Percentiles rank a stretch among this genome's conserved stretches.
phyloP scores from a whole-genome alignment of 2,888 invertebrate species.

The Heterodera filipjevi region DNA sequence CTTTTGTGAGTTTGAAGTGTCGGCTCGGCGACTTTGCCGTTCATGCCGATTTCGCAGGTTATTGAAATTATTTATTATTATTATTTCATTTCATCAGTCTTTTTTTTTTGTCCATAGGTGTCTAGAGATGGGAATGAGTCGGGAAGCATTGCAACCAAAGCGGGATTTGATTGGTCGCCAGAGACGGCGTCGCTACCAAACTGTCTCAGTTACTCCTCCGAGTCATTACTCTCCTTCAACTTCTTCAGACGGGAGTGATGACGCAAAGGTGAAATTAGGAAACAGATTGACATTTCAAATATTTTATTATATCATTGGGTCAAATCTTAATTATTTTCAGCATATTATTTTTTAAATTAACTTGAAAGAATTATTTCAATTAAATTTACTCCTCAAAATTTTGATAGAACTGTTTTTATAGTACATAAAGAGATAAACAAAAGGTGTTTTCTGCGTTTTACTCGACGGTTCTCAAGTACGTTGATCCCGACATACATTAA shows the following conservation, averaged over 20 bases:
- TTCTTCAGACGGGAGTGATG: slow-evolving; percentile 16
- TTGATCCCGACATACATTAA: no score
- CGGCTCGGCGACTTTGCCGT: slow-evolving; percentile 59
- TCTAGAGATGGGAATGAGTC: slow-evolving; percentile 63
- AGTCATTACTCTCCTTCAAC: slow-evolving; percentile 1
- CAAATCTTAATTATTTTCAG: no score
- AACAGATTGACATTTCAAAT: neutral
- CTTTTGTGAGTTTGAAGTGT: slow-evolving; percentile 51
- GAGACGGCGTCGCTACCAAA: slow-evolving; percentile 17
- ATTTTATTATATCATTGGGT: no score
- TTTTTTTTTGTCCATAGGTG: slow-evolving; percentile 58
- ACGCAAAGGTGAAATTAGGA: neutral
- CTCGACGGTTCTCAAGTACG: no score
- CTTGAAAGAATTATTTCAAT: no score
- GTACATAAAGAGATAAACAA: no score
- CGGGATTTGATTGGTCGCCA: slow-evolving; percentile 63
- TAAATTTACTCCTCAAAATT: neutral
- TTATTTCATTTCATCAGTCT: neutral
- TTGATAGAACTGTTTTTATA: no score
- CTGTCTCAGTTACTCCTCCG: neutral
- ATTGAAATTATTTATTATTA: neutral
- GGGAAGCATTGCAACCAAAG: slow-evolving; percentile 63
- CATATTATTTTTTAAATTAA: no score
- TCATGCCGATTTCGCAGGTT: slow-evolving; percentile 57
- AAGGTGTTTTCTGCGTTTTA: no score